Conservation (phyloP, 2,797 vertebrate genomes). For the Xiphophorus birchmanni region DNA sequence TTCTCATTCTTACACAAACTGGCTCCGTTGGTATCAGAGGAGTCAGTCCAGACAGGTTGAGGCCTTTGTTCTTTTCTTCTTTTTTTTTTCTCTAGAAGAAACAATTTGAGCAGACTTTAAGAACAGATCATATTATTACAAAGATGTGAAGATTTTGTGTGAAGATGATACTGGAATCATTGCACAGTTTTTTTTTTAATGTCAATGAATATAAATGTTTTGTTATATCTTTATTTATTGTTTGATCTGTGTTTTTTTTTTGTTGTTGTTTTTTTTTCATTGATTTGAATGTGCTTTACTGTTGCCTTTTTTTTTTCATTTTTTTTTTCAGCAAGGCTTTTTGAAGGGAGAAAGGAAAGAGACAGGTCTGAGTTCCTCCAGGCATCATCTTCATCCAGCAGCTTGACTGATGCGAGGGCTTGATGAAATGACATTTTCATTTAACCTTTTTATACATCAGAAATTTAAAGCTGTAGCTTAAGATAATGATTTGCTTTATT, state of each 20-base stretch:
- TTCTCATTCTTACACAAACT: not conserved
- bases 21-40: not conserved
- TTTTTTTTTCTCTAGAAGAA: not conserved
- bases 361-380: not conserved
- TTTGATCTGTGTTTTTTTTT: conserved; percentile 70
- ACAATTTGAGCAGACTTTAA: no score
- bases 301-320: conserved; percentile 76
- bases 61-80: no score
- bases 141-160: conserved; percentile 54
- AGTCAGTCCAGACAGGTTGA: not conserved
- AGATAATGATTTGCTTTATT: not conserved
- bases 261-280: conserved; percentile 52
- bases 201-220: conserved; percentile 71
- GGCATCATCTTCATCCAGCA: not conserved
- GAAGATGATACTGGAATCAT: conserved; percentile 77
- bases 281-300: conserved; percentile 69
- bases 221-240: conserved; percentile 81
- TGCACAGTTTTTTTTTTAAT: conserved; percentile 66
- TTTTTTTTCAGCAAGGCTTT: conserved; percentile 37
- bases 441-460: no score
- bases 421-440: not conserved
- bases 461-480: not conserved
- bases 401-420: not conserved
- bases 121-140: conserved; percentile 46
- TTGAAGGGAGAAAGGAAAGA: not conserved